These are phyloP conservation scores for Papilio elwesi DNA, from an alignment of 2,888 invertebrate species.

Conservation along the genomic window DNA sequence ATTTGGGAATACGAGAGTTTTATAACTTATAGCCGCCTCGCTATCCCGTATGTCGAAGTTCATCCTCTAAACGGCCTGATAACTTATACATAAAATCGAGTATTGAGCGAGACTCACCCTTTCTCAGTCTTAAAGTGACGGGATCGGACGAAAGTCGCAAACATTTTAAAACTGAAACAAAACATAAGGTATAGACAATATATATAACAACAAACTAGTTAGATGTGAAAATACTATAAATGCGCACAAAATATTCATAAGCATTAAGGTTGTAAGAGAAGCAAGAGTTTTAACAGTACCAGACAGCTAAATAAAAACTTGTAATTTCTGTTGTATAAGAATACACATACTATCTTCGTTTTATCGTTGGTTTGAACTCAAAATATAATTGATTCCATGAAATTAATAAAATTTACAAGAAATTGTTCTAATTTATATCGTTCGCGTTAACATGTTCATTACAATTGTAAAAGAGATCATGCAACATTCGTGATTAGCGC, in stretches of 20 bases:
- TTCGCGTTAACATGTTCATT: constrained; percentile 13
- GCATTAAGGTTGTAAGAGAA: too few species aligned
- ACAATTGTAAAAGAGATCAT: constrained; percentile 8
- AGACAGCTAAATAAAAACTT: too few species aligned
- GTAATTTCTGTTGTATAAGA: background rate
- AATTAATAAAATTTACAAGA: background rate
- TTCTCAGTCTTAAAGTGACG: constrained; percentile 94
- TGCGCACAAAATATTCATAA: too few species aligned
- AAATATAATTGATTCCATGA: constrained; percentile 42
- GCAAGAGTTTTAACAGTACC: too few species aligned
- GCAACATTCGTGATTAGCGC: constrained; percentile 7
- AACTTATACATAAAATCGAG: constrained; percentile 37
- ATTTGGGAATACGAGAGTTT: constrained; percentile 70
- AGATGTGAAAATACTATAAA: too few species aligned
- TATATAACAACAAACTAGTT: constrained; percentile 38
- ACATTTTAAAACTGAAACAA: constrained; percentile 95
- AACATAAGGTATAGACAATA: constrained; percentile 50
- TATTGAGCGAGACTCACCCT: constrained; percentile 87
- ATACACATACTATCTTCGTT: background rate
- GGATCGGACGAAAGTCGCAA: constrained; percentile 95
- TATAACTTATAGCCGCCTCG: constrained; percentile 65
- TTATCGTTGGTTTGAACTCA: background rate
- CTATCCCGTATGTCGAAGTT: constrained; percentile 52
- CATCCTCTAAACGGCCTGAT: constrained; percentile 44
- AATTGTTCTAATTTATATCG: constrained; percentile 10